Conservation (phyloP, 2,113 vertebrate species). For the Leucosticte australis region DNA sequence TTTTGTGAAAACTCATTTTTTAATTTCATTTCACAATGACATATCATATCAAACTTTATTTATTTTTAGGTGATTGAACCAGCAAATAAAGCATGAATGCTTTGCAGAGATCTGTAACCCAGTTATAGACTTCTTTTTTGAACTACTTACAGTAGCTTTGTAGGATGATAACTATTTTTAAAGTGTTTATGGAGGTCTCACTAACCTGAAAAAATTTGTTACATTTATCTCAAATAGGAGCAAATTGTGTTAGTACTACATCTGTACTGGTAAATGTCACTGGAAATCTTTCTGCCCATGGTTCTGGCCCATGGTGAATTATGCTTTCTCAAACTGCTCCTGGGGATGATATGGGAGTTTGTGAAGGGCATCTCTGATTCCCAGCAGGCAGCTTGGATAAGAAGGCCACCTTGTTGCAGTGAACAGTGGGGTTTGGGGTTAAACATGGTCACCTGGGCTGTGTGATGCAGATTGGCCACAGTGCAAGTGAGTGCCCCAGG, state of each 20-base stretch:
- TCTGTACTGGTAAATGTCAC: neutral
- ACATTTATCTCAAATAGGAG: neutral
- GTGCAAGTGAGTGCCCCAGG: neutral
- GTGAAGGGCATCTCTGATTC: neutral
- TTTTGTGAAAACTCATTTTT: neutral
- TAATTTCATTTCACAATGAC: neutral
- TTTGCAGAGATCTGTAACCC: neutral
- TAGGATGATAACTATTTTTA: neutral
- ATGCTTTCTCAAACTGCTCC: neutral
- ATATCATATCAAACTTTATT: neutral
- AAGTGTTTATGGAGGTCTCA: neutral
- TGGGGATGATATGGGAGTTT: neutral
- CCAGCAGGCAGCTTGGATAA: neutral
- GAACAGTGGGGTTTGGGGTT: neutral
- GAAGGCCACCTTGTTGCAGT: neutral
- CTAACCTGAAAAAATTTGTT: neutral
- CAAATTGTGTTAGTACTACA: neutral
- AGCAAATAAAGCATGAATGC: neutral
- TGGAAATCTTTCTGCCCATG: neutral
- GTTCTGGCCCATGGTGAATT: neutral
- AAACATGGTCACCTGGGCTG: neutral
- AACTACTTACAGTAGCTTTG: neutral
- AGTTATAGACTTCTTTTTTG: neutral
- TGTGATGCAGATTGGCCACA: neutral
- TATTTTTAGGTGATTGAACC: neutral